Evolutionary conservation across 2,113 vertebrate genomes (phyloP).

Genomic region (Sialia sialis): DNA sequence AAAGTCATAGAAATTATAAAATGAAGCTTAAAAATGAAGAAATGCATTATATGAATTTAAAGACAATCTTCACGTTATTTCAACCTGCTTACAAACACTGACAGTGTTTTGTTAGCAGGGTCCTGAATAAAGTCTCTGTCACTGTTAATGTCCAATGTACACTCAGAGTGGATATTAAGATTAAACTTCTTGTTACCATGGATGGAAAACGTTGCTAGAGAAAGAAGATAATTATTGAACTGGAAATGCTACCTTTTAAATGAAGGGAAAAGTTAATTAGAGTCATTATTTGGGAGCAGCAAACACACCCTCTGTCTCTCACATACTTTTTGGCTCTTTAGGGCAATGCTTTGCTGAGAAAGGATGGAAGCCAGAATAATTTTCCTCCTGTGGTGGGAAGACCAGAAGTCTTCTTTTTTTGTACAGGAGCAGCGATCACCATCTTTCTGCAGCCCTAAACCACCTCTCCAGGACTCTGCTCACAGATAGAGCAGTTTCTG

Average conservation of each 20-base stretch:
- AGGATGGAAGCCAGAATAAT: not conserved
- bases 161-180: not conserved
- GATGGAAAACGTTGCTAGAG: not conserved
- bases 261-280: not conserved
- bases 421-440: not conserved
- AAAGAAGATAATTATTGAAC: not conserved
- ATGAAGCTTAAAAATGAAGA: not conserved
- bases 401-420: not conserved
- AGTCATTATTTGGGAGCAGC: not conserved
- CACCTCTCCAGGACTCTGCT: not conserved
- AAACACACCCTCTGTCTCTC: rapidly evolving
- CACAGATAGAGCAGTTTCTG: not conserved
- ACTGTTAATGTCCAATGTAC: not conserved
- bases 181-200: not conserved
- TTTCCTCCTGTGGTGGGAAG: not conserved
- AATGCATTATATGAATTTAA: not conserved
- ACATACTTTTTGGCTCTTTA: not conserved
- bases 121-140: not conserved
- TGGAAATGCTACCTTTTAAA: not conserved
- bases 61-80: not conserved
- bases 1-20: not conserved
- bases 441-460: not conserved
- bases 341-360: not conserved
- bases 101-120: not conserved
- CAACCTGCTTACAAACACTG: not conserved